Evolutionary conservation across 2,797 vertebrate genomes (phyloP), one percentile per base, ranked within the genome.

Genomic region (Apodemus agrarius): DNA sequence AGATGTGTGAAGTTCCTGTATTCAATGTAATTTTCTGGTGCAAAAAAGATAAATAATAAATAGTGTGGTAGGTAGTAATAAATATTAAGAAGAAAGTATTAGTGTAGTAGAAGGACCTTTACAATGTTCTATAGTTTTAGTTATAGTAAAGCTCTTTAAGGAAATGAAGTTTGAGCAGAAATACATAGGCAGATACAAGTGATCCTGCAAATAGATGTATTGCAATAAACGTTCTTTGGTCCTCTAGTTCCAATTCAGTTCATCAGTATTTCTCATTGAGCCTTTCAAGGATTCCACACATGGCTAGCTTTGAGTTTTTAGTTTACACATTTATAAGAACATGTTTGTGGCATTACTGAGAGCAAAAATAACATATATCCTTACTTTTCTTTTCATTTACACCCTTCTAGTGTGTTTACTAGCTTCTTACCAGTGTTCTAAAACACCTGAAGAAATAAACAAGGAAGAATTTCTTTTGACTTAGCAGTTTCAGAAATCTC

Each of bases 271-370:
- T 43, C 52, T 8, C 4, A 6, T 67, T 85, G 29, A 49, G 3
- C 10, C 31, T 82, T 57, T 67, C 2, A 7, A 11, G 7, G 14
- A 93, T 82, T 94, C 10, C 10, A 52, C 63, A 85, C 94, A 43
- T 85, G 46, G 8, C 12, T 86, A 40, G 88, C 12, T 12, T 82
- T 85, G 54, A 81, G 91, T 89, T 12, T 93, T 94, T 40, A 24
- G 10, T 21, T 91, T 59, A 19, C 12, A 86, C 29, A 86, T 82
- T 95, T 82, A 89, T 85, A 72, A 76, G n/a, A 82, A 89, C 76
- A 87, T 67, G 37, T 31, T 89, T 93, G 1, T 89, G 24, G 29
- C 14, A 61, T 6, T 22, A 81, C 29, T 75, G 37, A 91, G 67
- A 61, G 10, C 21, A 79, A 75, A 93, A 94, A 12, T 78, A 34